These are phyloP conservation scores for Heliconius ethilla DNA, from an alignment of 2,888 invertebrate species.

Conservation along the genomic window DNA sequence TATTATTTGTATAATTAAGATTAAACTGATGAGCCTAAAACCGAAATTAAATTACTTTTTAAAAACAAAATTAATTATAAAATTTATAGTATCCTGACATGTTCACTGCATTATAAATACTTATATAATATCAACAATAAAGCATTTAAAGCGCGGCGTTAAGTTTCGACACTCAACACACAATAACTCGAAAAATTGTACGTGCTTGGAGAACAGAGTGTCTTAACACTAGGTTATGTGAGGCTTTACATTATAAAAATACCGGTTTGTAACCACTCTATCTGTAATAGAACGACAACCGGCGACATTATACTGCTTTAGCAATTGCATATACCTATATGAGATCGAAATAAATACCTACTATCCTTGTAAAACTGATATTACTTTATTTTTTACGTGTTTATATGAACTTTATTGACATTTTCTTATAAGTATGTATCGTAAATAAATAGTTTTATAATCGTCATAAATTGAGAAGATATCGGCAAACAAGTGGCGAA, in stretches of 20 bases:
- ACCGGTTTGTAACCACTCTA: background rate
- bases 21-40: background rate
- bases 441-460: constrained; percentile 26
- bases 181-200: background rate
- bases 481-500: constrained; percentile 22
- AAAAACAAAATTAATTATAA: no score
- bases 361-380: constrained; percentile 27
- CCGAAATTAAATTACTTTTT: background rate
- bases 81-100: background rate
- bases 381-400: constrained; percentile 21
- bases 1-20: background rate
- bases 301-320: background rate
- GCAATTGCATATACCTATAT: background rate
- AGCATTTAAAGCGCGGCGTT: background rate
- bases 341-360: constrained; percentile 3
- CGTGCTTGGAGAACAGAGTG: background rate
- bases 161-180: background rate
- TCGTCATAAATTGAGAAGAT: constrained; percentile 22
- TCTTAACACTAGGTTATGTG: no score
- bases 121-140: background rate
- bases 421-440: constrained; percentile 19
- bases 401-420: constrained; percentile 14
- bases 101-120: background rate
- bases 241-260: background rate
- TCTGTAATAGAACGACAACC: background rate